A percentile compares a stretch with the other conserved stretches of the same genome.
phyloP scores from a whole-genome alignment of 2,888 invertebrate genomes.

The Salpingus planirostris region DNA sequence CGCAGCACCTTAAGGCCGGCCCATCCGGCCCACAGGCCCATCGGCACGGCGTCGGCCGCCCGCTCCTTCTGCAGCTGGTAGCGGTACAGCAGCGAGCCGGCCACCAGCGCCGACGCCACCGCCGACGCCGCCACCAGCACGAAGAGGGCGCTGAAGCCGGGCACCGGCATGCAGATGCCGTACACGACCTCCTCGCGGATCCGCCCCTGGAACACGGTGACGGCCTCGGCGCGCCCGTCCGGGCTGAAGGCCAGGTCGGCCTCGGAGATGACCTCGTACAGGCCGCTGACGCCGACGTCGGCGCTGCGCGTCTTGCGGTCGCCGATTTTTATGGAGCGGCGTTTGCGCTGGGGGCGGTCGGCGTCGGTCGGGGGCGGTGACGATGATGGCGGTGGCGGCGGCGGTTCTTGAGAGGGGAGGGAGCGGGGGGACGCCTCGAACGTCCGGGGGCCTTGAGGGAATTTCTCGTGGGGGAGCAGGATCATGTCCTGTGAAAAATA shows the following conservation, averaged over 20 bases:
- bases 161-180: constrained; percentile 83
- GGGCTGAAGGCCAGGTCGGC: constrained; percentile 87
- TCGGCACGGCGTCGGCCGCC: constrained; percentile 46
- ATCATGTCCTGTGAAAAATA: constrained; percentile 34
- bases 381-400: constrained; percentile 2
- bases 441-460: constrained; percentile 72
- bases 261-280: constrained; percentile 84
- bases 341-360: constrained; percentile 44
- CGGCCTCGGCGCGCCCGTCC: constrained; percentile 68
- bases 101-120: constrained; percentile 77
- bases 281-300: constrained; percentile 81
- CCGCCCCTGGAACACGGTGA: constrained; percentile 80
- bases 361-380: background rate
- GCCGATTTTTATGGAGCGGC: constrained; percentile 55
- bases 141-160: constrained; percentile 81
- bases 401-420: constrained; percentile 44
- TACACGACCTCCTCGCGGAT: constrained; percentile 86
- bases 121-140: constrained; percentile 81
- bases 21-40: constrained; percentile 61
- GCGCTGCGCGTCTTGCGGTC: constrained; percentile 72
- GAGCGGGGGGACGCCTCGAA: constrained; percentile 49
- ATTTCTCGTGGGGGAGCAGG: constrained; percentile 47
- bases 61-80: constrained; percentile 69
- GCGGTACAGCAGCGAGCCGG: constrained; percentile 46
- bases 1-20: constrained; percentile 60